phyloP scores from a whole-genome alignment of 2,888 invertebrate species.

The Drosophila quinaria region DNA sequence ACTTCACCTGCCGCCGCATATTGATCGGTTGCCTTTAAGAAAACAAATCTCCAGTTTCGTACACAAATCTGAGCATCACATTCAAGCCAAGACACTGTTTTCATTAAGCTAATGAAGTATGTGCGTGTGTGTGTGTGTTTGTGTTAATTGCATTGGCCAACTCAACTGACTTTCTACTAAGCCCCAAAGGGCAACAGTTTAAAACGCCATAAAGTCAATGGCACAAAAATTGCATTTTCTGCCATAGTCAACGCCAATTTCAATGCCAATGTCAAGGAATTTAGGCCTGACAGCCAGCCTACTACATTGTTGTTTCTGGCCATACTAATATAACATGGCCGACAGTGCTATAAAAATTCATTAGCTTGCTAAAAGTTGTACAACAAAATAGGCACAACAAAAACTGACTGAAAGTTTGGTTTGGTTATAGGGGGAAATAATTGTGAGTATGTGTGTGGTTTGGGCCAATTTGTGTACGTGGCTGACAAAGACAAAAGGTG shows the following conservation, averaged over 20 bases:
- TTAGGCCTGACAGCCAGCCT: neutral
- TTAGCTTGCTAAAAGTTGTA: slow-evolving; percentile 66
- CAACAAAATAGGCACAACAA: slow-evolving; percentile 39
- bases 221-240: slow-evolving; percentile 24
- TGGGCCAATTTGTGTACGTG: slow-evolving; percentile 28
- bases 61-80: neutral
- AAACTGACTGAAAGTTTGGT: slow-evolving; percentile 29
- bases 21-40: slow-evolving; percentile 1
- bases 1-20: slow-evolving; percentile 35
- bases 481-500: slow-evolving; percentile 39
- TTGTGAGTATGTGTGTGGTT: slow-evolving; percentile 5
- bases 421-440: slow-evolving; percentile 4
- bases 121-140: slow-evolving; percentile 8
- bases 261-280: slow-evolving; percentile 2
- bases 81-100: neutral
- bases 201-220: slow-evolving; percentile 55
- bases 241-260: neutral
- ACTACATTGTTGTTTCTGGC: slow-evolving; percentile 3
- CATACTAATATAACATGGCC: slow-evolving; percentile 45
- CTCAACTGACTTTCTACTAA: neutral
- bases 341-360: slow-evolving; percentile 73
- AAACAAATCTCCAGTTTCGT: neutral
- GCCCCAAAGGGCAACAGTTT: slow-evolving; percentile 43
- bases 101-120: neutral
- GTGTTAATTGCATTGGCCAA: slow-evolving; percentile 64